Percentiles rank a stretch among this genome's conserved stretches.
These are phyloP conservation scores for Etheostoma perlongum DNA, from an alignment of 2,797 vertebrate genomes.

Conservation along the genomic window DNA sequence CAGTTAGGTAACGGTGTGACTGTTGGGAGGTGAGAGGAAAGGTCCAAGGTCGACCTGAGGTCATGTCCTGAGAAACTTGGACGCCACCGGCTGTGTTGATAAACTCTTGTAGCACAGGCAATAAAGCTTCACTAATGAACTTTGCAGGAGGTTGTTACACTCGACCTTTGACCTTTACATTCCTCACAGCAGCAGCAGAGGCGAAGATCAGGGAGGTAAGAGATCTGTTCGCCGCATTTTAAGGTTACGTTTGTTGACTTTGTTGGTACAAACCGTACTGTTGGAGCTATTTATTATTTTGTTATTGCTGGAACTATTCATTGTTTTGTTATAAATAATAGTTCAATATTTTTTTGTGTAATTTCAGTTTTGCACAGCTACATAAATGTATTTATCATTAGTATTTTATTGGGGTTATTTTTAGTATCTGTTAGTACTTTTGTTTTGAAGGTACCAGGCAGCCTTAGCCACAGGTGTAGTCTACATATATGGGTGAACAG, in stretches of 20 bases:
- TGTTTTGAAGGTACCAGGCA: no score
- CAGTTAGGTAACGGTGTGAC: constrained; percentile 39
- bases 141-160: constrained; percentile 70
- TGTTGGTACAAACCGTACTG: no score
- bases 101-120: constrained; percentile 43
- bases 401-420: no score
- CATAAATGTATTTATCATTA: no score
- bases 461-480: no score
- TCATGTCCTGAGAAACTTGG: constrained; percentile 44
- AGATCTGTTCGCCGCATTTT: not conserved
- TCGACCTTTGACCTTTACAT: constrained; percentile 62
- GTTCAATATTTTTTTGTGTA: no score
- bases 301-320: no score
- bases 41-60: constrained; percentile 44
- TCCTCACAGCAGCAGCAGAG: constrained; percentile 59
- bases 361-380: no score
- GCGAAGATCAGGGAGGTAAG: constrained; percentile 32
- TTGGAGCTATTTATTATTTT: no score
- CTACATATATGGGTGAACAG: no score
- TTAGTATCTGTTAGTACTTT: no score
- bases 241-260: not conserved
- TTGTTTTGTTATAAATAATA: no score
- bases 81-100: constrained; percentile 6
- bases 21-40: constrained; percentile 34
- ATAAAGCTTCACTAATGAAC: constrained; percentile 68